A percentile compares a stretch with the other conserved stretches of the same genome.
phyloP scores from a whole-genome alignment of 1,140 invertebrate genomes.

The Tachypleus tridentatus region DNA sequence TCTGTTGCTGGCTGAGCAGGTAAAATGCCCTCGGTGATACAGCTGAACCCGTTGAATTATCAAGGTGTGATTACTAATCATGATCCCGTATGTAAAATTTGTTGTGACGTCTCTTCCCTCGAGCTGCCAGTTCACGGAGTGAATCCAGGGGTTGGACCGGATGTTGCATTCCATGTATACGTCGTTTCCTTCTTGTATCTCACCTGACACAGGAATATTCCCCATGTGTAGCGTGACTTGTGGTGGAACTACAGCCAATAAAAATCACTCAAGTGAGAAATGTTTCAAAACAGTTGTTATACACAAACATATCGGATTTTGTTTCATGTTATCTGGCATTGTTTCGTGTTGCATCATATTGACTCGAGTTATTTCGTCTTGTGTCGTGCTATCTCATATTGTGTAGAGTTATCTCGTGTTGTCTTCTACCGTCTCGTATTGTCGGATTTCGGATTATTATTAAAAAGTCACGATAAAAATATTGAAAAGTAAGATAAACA shows the following conservation, averaged over 20 bases:
- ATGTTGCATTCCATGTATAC: slow-evolving; percentile 67
- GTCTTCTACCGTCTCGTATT: no score
- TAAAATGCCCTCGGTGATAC: slow-evolving; percentile 42
- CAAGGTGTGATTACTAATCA: slow-evolving; percentile 58
- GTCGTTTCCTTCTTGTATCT: slow-evolving; percentile 60
- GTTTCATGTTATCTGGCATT: no score
- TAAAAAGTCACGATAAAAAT: no score
- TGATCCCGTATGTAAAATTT: slow-evolving; percentile 55
- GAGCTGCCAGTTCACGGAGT: slow-evolving; percentile 68
- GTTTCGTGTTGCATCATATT: no score
- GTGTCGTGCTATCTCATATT: no score
- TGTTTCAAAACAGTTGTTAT: no score
- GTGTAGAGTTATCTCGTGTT: no score
- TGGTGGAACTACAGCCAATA: slow-evolving; percentile 53
- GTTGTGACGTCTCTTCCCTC: slow-evolving; percentile 54
- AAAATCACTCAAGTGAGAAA: no score
- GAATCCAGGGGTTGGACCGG: slow-evolving; percentile 34
- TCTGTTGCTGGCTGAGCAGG: slow-evolving; percentile 73
- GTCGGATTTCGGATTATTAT: no score
- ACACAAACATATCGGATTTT: no score
- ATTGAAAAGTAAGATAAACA: no score
- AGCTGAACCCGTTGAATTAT: slow-evolving; percentile 28
- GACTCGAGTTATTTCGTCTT: no score
- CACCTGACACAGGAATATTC: slow-evolving; percentile 64
- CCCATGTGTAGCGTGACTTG: slow-evolving; percentile 65